Evolutionary conservation across 2,888 invertebrate species (phyloP), one percentile per base, ranked within the genome.

Genomic region (Rosalia funebris): DNA sequence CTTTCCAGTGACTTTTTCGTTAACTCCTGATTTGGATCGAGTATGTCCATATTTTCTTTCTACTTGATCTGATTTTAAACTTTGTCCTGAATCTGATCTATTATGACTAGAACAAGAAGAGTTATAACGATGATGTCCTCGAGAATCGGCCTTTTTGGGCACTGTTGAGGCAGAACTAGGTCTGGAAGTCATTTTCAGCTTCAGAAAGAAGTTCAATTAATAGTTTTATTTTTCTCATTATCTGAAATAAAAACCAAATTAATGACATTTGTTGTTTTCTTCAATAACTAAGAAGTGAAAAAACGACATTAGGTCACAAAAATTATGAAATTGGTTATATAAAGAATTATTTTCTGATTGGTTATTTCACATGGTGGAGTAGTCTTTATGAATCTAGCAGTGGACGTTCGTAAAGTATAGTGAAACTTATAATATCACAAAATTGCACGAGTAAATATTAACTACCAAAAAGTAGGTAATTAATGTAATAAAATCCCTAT

Each of bases 41-140:
- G 79, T 75, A 63, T 81, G 81, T 19, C 76, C 77, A 65, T 75
- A 75, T 66, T 72, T 75, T 41, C 75, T 70, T 41, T 75, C 71
- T 17, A 71, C 73, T 34, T 70, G 71, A 20, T 73, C 76, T 37
- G 77, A 77, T 57, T 77, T 78, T 19, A 77, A 69, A 64, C 79
- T 79, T 47, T 81, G 80, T 10, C 77, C 80, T 42, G 80, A 81
- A 68, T 81, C 81, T 54, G 80, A 77, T 20, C 76, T 71, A 55
- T 77, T 77, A 45, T 77, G 77, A 31, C 63, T 62, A 15, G 69
- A 70, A 60, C 68, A 68, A 46, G 70, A 48, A 46, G 70, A 48
- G 64, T 74, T 76, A 60, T 77, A 77, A 11, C 78, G 65, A 46
- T 77, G 77, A 53, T 71, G 71, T 14, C 75, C 71, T 36, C 75